phyloP scores from a whole-genome alignment of 2,113 vertebrate genomes.

The Pomatorhinus ruficollis region DNA sequence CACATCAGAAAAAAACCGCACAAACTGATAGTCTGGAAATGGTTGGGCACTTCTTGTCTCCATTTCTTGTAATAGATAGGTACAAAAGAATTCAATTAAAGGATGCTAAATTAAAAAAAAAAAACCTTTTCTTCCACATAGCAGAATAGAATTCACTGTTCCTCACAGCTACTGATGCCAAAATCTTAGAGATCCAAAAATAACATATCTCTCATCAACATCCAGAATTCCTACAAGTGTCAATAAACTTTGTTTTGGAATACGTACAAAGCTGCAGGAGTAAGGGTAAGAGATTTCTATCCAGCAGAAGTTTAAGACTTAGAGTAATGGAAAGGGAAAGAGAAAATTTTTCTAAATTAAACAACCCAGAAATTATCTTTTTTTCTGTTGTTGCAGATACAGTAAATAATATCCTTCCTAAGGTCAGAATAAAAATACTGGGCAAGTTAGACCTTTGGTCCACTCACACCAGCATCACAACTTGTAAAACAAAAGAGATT shows the following conservation, averaged over 20 bases:
- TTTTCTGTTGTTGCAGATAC: not conserved
- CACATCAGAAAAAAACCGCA: not conserved
- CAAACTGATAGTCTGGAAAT: not conserved
- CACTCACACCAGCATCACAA: not conserved
- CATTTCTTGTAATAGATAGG: not conserved
- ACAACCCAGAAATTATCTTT: rapidly evolving
- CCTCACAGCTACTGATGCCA: not conserved
- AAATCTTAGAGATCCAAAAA: not conserved
- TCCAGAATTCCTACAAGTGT: not conserved
- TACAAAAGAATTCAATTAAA: not conserved
- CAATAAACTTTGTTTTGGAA: not conserved
- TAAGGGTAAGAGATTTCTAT: not conserved
- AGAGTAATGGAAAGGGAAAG: not conserved
- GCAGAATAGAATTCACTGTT: not conserved
- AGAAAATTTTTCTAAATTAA: not conserved
- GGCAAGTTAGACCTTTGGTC: not conserved
- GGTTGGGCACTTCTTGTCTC: not conserved
- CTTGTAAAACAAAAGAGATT: not conserved
- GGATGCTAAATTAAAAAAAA: not conserved
- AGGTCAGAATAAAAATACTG: not conserved
- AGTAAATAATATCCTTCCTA: not conserved
- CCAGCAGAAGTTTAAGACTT: not conserved
- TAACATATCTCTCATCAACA: not conserved
- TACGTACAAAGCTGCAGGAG: not conserved
- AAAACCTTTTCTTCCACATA: not conserved